A percentile compares a stretch with the other conserved stretches of the same genome.
Evolutionary conservation across 2,113 vertebrate genomes (phyloP).

Genomic region (Beaufortia kweichowensis): DNA sequence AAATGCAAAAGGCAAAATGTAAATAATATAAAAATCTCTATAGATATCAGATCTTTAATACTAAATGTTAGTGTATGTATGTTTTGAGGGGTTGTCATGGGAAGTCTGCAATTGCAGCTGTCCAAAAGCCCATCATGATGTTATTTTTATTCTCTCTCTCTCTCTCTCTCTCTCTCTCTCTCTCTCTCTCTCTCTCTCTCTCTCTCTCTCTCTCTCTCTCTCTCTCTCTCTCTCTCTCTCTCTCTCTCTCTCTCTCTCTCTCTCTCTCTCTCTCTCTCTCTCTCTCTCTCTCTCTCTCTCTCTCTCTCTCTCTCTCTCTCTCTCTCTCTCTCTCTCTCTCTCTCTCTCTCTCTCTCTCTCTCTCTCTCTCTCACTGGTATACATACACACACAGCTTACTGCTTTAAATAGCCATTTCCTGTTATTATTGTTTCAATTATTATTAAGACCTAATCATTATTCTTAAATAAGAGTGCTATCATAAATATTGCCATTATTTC

Average conservation of each 20-base stretch:
- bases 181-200: background rate
- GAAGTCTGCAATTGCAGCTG: slow-evolving; percentile 51
- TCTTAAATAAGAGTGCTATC: background rate
- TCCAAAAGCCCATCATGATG: slow-evolving; percentile 39
- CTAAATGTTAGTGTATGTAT: background rate
- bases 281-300: background rate
- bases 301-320: background rate
- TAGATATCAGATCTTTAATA: slow-evolving; percentile 10
- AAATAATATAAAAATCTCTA: too few relatives aligned
- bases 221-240: background rate
- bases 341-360: background rate
- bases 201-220: background rate
- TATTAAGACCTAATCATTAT: background rate
- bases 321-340: background rate
- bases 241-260: slow-evolving; percentile 3
- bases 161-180: slow-evolving; percentile 3
- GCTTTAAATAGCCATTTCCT: background rate
- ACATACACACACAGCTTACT: too few relatives aligned
- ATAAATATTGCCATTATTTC: background rate
- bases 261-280: background rate
- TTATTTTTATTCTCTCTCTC: slow-evolving; percentile 47
- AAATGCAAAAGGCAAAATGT: too few relatives aligned
- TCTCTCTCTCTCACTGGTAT: background rate
- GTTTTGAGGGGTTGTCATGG: slow-evolving; percentile 32
- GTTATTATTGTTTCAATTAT: background rate